Evolutionary conservation across 2,113 vertebrate genomes (phyloP), one percentile per base, ranked within the genome.

Genomic region (Lipophrys pholis): DNA sequence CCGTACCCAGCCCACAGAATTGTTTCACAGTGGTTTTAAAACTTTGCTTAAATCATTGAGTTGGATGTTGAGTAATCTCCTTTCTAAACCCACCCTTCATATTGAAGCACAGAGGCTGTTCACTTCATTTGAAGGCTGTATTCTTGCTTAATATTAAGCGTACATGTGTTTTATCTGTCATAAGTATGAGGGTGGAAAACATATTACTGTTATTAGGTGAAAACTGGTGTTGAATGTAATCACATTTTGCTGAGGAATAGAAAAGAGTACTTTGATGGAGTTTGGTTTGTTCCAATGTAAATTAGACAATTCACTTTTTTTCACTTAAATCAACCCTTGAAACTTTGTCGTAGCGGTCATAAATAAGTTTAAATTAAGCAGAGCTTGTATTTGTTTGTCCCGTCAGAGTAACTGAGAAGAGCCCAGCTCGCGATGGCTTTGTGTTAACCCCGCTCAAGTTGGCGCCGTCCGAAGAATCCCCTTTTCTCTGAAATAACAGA

Each of bases 401-500:
- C 66, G 82, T 83, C 51, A 74, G 35, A 67, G 49, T 73, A 76
- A 85, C 74, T 79, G 78, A 82, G 83, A 83, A 79, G 78, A 73
- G 30, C 60, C 60, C 60, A 52, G 57, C 62, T 64, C 78, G 54
- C 76, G 16, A 73, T 60, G 50, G 73, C 57, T 73, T 35, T 15
- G 35, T 15, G 39, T 73, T 78, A 73, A 58, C 56, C 60, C 60
- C 3, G 46, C 77, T 70, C 69, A 84, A 74, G 81, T 85, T 90
- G 87, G 85, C 87, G 91, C 81, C 71, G 42, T 78, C 80, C 58
- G 61, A 49, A 85, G 73, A 71, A 84, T 84, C 79, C 68, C 68
- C 72, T 89, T 87, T 93, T 94, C 92, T 91, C 77, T 89, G 76
- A 91, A 91, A 92, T 91, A 93, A 93, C 92, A 94, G 81, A 89